phyloP scores from a whole-genome alignment of 1,140 invertebrate species.

The Sycobia sp. region DNA sequence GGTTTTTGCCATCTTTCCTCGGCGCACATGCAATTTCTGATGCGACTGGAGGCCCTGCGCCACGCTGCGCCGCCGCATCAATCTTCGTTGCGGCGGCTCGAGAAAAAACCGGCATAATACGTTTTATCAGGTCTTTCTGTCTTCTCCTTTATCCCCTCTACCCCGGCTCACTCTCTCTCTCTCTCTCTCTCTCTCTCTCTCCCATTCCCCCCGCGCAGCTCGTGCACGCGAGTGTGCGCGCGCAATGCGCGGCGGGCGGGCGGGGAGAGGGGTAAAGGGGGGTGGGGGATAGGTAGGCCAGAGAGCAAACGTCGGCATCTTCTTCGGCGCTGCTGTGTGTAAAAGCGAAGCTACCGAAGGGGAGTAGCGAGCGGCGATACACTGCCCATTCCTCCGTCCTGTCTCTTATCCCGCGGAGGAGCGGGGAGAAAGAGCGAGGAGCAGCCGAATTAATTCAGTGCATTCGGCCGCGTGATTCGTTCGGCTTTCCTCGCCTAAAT shows the following conservation, averaged over 20 bases:
- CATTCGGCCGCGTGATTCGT: conserved; percentile 37
- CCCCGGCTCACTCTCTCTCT: conserved; percentile 40
- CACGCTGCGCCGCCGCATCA: conserved; percentile 44
- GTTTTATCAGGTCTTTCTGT: conserved; percentile 43
- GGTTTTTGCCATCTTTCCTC: conserved; percentile 24
- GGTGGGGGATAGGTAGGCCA: conserved; percentile 5
- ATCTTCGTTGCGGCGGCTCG: conserved; percentile 45
- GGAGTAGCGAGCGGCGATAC: no score
- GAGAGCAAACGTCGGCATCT: conserved; percentile 25
- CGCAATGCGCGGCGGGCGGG: not conserved
- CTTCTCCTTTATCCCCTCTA: conserved; percentile 18
- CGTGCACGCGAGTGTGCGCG: not conserved
- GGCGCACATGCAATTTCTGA: conserved; percentile 44
- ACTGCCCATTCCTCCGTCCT: conserved; percentile 11
- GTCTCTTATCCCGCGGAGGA: conserved; percentile 4
- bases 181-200: not conserved
- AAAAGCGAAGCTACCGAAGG: not conserved
- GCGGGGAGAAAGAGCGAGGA: not conserved
- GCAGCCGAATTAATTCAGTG: conserved; percentile 40
- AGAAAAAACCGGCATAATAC: conserved; percentile 49
- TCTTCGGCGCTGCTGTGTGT: not conserved
- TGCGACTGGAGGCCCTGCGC: conserved; percentile 36
- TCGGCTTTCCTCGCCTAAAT: conserved; percentile 42
- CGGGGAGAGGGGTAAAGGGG: not conserved
- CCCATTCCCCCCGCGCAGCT: not conserved